These are phyloP conservation scores for Stenodema calcarata DNA, from an alignment of 2,888 invertebrate genomes.

Conservation along the genomic window DNA sequence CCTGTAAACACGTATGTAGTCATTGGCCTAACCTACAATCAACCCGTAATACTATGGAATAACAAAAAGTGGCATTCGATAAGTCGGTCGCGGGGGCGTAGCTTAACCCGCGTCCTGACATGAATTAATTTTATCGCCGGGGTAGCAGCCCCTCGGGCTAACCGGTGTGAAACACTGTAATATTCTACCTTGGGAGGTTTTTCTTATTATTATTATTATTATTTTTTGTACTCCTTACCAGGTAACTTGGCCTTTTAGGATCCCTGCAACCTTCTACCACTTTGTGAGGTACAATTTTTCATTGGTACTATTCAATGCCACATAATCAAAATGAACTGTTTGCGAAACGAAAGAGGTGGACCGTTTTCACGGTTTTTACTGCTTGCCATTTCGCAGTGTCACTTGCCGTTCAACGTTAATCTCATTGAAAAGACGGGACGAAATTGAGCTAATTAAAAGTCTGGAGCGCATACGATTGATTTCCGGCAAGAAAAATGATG, in stretches of 20 bases:
- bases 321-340: too few species aligned
- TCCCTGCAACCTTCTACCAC: too few species aligned
- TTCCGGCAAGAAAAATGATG: not conserved
- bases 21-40: constrained; percentile 24
- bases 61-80: constrained; percentile 23
- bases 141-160: constrained; percentile 20
- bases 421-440: too few species aligned
- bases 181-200: not conserved
- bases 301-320: too few species aligned
- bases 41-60: constrained; percentile 15
- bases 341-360: too few species aligned
- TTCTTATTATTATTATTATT: not conserved
- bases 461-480: not conserved
- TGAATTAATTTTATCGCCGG: constrained; percentile 36
- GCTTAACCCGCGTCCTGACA: constrained; percentile 6
- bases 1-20: constrained; percentile 41
- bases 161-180: not conserved
- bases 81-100: constrained; percentile 1
- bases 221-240: too few species aligned
- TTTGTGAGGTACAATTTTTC: too few species aligned
- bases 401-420: too few species aligned
- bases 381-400: too few species aligned
- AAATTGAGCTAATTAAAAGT: too few species aligned
- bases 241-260: too few species aligned
- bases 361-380: too few species aligned